Evolutionary conservation across 2,113 vertebrate genomes (phyloP), one percentile per base, ranked within the genome.

Genomic region (Junco hyemalis): DNA sequence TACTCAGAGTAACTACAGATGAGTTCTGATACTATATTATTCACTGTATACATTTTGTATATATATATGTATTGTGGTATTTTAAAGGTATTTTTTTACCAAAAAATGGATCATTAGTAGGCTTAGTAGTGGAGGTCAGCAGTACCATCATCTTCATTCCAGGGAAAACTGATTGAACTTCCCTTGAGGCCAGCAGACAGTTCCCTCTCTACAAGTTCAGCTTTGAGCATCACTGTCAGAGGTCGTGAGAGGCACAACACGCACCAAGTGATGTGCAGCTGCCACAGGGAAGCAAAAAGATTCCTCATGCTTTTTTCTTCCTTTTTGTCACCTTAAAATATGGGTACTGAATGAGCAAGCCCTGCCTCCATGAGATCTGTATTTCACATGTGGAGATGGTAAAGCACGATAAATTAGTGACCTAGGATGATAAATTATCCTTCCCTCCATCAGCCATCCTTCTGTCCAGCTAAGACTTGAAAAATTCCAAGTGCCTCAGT

Each of bases 301-400:
- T 44, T 45, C 23, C 69, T 91, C 17, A 26, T 29, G n/a, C 31
- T 64, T 61, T 50, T 76, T 38, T 40, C 40, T 9, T 70, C 35
- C 33, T 81, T 88, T 90, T 28, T 51, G 35, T 74, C 73, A 76
- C 33, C 28, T 74, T 81, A 61, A n/a, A 96, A 60, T 60, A 78
- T 0, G 3, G 20, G 28, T 36, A 66, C 28, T 76, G 66, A 81
- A 79, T 65, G 50, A 87, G 60, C 89, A 95, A 57, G n/a, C 23
- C 24, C 54, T 64, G 38, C 85, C 68, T 87, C 50, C 48, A 45
- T 36, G 65, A 71, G 66, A 35, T 35, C 56, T 44, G 59, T 92
- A 56, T 84, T 93, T 91, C 50, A 68, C 36, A 31, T 3, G 35
- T 68, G 60, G 82, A 74, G 44, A 63, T 42, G 22, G 73, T 24